Evolutionary conservation across 2,888 invertebrate genomes (phyloP).

Genomic region (Xestia ashworthii): DNA sequence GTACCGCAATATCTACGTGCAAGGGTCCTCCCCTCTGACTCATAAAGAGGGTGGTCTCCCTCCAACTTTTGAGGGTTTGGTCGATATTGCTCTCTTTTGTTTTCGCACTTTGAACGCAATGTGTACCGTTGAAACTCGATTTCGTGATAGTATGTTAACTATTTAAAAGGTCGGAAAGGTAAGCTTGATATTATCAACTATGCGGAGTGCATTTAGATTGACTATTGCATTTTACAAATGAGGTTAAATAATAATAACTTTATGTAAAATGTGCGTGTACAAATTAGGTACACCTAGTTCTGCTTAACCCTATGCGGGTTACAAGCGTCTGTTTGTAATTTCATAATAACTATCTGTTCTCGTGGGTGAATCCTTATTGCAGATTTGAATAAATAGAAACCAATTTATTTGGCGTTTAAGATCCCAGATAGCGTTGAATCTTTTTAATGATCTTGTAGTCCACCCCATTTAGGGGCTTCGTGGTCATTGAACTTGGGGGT

Average conservation of each 20-base stretch:
- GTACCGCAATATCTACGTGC: conserved; percentile 84
- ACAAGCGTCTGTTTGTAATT: too few species aligned
- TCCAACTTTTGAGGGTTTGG: conserved; percentile 89
- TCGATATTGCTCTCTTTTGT: conserved; percentile 90
- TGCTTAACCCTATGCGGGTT: too few species aligned
- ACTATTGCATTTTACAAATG: not conserved
- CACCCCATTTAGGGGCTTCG: conserved; percentile 64
- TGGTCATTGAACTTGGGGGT: conserved; percentile 71
- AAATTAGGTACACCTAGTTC: not conserved
- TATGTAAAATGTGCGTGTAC: not conserved
- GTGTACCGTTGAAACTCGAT: conserved; percentile 66
- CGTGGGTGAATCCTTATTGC: too few species aligned
- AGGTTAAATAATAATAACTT: not conserved
- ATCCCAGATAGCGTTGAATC: not conserved
- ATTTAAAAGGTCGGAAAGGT: conserved; percentile 56
- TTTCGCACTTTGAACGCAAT: conserved; percentile 83
- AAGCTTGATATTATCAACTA: conserved; percentile 29
- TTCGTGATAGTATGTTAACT: conserved; percentile 66
- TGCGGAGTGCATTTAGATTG: not conserved
- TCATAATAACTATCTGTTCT: too few species aligned
- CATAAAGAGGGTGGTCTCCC: conserved; percentile 90
- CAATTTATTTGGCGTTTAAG: not conserved
- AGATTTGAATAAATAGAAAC: not conserved
- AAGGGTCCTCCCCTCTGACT: conserved; percentile 90
- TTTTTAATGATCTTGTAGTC: conserved; percentile 12